Conservation (phyloP, 1,140 invertebrate species). For the Heliothis virescens region DNA sequence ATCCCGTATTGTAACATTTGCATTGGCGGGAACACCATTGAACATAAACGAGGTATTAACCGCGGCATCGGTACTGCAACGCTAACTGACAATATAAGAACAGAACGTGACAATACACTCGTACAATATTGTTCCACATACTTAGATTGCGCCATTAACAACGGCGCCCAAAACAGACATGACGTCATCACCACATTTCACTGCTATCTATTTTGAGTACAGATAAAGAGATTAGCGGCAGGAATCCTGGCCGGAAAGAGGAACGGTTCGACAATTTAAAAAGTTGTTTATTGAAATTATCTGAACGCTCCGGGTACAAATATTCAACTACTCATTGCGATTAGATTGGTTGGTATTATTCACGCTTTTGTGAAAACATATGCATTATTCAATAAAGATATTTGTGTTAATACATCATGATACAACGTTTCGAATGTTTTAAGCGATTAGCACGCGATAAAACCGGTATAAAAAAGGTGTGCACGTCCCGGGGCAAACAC, state of each 20-base stretch:
- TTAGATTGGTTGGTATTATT: conserved; percentile 5
- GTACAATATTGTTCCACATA: conserved; percentile 13
- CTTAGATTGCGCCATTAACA: background rate
- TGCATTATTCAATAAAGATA: conserved; percentile 34
- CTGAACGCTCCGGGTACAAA: conserved; percentile 5
- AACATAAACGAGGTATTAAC: background rate
- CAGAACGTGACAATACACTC: conserved; percentile 29
- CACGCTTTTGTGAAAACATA: conserved; percentile 13
- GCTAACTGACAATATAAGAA: background rate
- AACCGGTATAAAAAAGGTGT: background rate
- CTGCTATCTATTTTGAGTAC: conserved; percentile 34
- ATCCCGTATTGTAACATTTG: background rate
- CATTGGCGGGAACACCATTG: background rate
- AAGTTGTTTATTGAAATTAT: conserved; percentile 25
- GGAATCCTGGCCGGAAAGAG: conserved; percentile 15
- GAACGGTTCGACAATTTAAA: conserved; percentile 3
- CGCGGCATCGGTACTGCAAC: background rate
- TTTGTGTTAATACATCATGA: conserved; percentile 20
- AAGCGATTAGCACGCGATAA: conserved; percentile 13
- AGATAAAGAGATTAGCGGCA: conserved; percentile 37
- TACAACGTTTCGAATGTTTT: conserved; percentile 4
- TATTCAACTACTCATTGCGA: conserved; percentile 14
- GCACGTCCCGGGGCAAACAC: background rate
- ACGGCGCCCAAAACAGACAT: conserved; percentile 12
- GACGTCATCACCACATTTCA: conserved; percentile 36